Base-by-base conservation (phyloP, 2,113 vertebrate species). In the Cnemophilus loriae region DNA sequence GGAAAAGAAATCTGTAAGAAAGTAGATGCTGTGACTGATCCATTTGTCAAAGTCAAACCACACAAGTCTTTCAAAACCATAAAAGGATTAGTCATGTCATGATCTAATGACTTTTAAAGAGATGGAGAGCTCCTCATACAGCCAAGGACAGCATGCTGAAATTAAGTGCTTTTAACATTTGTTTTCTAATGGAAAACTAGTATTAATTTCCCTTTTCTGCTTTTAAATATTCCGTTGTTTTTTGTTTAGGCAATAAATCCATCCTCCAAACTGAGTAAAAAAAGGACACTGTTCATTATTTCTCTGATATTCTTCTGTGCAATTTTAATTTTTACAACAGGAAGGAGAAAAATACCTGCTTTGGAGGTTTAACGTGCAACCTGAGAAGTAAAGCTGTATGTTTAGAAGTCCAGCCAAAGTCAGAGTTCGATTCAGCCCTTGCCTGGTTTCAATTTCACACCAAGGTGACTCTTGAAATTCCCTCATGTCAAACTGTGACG, bases 1-100 rank as follows among this genome's bases (percentile, higher is more conserved):
- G 16, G n/a, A 89, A 80, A 76, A 56, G 59, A 78, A 76, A 79
- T 64, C 57, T 32, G 3, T 52, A 59, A 82, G 35, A 44, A 75
- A 82, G 32, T 9, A 75, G 20, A 57, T 74, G 32, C 10, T 77
- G 41, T 88, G 67, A 85, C 55, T 37, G 50, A 87, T 69, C 10
- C 13, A 37, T 61, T 83, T 86, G 50, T 83, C 57, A 73, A 79
- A 95, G 46, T 73, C 26, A 93, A 93, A 64, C 26, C 39, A 84
- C 35, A 64, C 0, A 5, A 10, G 61, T 41, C 44, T 79, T 71
- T n/a, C 39, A 82, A 79, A 93, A 47, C 41, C 10, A 4, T 49
- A 49, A 78, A 70, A 84, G 41, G 55, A 90, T 80, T 35, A 55
- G 21, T 63, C 64, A 35, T 44, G 35, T 76, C 30, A 80, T 35